phyloP scores from a whole-genome alignment of 30 jellyfish, hydroid and myxozoan genomes.

The Sanderia malayensis region DNA sequence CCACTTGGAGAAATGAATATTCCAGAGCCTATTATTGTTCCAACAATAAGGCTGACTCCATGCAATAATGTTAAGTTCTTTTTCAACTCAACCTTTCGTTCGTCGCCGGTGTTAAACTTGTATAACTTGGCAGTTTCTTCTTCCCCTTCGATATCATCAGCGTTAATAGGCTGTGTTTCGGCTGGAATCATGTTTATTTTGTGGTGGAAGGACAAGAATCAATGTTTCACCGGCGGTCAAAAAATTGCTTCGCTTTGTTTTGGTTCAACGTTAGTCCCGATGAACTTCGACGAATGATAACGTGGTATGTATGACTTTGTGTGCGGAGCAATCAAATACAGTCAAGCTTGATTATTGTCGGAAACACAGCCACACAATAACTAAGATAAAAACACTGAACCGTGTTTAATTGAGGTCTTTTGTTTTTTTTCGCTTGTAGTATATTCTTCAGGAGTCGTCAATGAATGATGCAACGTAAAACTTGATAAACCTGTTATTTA shows the following conservation, averaged over 20 bases:
- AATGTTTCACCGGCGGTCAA: no score
- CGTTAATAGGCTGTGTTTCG: conserved; percentile 25
- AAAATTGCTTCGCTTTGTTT: no score
- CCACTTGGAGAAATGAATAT: conserved; percentile 77
- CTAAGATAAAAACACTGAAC: no score
- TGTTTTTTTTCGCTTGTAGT: neutral
- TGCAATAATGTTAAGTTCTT: conserved; percentile 41
- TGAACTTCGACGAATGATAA: no score
- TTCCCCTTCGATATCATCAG: neutral
- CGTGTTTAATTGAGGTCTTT: neutral
- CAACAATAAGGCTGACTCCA: conserved; percentile 78
- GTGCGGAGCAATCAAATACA: no score
- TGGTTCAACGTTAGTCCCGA: no score
- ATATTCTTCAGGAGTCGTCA: neutral
- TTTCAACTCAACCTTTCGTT: conserved; percentile 51
- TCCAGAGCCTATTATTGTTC: conserved; percentile 86
- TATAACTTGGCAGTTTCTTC: neutral
- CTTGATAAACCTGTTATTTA: conserved; percentile 3
- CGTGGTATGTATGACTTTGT: no score
- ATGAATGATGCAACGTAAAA: conserved; percentile 4
- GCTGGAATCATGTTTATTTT: conserved; percentile 21
- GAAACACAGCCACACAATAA: no score
- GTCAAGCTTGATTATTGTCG: no score
- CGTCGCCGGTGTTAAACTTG: neutral
- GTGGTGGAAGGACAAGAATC: no score